These are phyloP conservation scores for Mylabris sibirica DNA, from an alignment of 2,888 invertebrate genomes.

Conservation along the genomic window DNA sequence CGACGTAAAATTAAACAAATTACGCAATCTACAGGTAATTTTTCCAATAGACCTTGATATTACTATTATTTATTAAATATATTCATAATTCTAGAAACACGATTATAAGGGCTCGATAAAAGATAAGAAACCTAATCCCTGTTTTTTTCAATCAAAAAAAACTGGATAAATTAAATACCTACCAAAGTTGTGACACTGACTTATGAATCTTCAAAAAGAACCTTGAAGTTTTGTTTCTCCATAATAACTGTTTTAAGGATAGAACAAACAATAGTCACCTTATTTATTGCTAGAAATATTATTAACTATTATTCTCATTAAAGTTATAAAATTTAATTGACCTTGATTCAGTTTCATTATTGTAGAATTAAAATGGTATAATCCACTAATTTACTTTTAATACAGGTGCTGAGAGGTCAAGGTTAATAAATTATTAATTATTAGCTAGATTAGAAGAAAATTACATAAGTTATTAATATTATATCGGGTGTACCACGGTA, in stretches of 20 bases:
- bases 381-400: neutral
- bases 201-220: neutral
- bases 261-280: neutral
- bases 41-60: neutral
- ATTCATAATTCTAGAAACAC: neutral
- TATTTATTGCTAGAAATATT: neutral
- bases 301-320: neutral
- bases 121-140: neutral
- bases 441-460: neutral
- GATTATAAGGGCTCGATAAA: neutral
- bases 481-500: neutral
- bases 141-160: neutral
- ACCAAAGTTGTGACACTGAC: slow-evolving; percentile 1
- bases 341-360: neutral
- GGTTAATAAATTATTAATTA: neutral
- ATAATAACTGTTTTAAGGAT: neutral
- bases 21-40: neutral
- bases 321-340: neutral
- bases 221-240: neutral
- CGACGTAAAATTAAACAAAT: slow-evolving; percentile 3
- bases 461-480: neutral
- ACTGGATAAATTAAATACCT: too few species aligned
- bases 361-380: neutral
- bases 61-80: neutral
- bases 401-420: neutral